Conservation (phyloP, 2,888 invertebrate species). For the Netelia inedita region DNA sequence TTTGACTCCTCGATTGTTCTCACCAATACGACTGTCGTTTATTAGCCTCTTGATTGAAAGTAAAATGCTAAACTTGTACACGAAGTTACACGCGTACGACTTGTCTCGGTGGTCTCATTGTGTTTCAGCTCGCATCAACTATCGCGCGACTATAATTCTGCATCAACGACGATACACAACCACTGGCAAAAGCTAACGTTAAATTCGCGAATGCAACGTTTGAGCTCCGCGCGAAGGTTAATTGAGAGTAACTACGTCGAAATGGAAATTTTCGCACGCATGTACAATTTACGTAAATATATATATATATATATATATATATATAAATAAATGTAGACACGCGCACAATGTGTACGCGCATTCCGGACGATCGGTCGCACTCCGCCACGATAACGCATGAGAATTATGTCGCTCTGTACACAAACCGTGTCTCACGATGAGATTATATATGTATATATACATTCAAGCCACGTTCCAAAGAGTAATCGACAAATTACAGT, state of each 20-base stretch:
- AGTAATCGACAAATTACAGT: background rate
- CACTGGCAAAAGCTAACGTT: slow-evolving; percentile 1
- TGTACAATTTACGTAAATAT: background rate
- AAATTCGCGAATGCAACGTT: slow-evolving; percentile 43
- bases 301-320: background rate
- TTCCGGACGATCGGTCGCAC: slow-evolving; percentile 40
- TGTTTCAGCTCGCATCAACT: slow-evolving; percentile 13
- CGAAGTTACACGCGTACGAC: background rate
- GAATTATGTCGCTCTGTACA: slow-evolving; percentile 9
- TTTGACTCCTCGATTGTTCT: slow-evolving; percentile 35
- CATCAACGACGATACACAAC: slow-evolving; percentile 43
- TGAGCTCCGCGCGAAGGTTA: slow-evolving; percentile 46
- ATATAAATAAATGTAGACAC: background rate
- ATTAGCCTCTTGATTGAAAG: slow-evolving; percentile 11
- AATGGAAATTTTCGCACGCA: slow-evolving; percentile 54
- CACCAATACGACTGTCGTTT: slow-evolving; percentile 19
- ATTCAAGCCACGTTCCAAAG: background rate
- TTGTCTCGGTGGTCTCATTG: slow-evolving; percentile 32
- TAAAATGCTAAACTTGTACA: background rate
- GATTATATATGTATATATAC: slow-evolving; percentile 22
- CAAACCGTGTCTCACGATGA: background rate
- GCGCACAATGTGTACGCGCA: slow-evolving; percentile 33
- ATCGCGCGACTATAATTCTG: slow-evolving; percentile 31
- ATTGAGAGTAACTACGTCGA: slow-evolving; percentile 57
- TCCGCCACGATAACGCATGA: slow-evolving; percentile 45